These are phyloP conservation scores for Enchytraeus crypticus DNA, from an alignment of 2,888 invertebrate genomes.

Conservation along the genomic window DNA sequence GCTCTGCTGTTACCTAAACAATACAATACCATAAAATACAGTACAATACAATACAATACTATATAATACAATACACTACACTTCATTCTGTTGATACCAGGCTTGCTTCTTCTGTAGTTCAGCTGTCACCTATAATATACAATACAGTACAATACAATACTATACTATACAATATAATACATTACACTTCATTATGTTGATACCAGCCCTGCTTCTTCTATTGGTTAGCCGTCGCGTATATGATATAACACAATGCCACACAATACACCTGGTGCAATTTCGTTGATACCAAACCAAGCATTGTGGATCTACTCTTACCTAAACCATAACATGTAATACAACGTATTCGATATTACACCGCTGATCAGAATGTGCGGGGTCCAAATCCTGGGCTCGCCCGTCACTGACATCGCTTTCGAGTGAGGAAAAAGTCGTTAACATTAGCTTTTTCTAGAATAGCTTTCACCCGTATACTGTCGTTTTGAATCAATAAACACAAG, in stretches of 20 bases:
- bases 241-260: too few relatives aligned
- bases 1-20: slow-evolving; percentile 44
- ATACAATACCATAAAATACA: too few relatives aligned
- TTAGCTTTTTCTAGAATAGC: too few relatives aligned
- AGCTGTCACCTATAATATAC: slow-evolving; percentile 40
- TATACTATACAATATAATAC: too few relatives aligned
- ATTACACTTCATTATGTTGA: slow-evolving; percentile 47
- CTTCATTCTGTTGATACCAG: slow-evolving; percentile 50
- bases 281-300: too few relatives aligned
- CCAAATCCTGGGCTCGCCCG: too few relatives aligned
- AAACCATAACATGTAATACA: neutral
- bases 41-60: too few relatives aligned
- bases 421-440: neutral
- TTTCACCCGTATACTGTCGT: too few relatives aligned
- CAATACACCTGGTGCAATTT: neutral
- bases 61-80: too few relatives aligned
- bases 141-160: too few relatives aligned
- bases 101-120: slow-evolving; percentile 49
- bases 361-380: neutral
- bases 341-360: neutral
- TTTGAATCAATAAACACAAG: too few relatives aligned
- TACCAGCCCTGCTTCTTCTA: slow-evolving; percentile 50
- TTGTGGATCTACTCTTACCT: neutral
- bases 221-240: slow-evolving; percentile 46
- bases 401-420: too few relatives aligned